phyloP scores from a whole-genome alignment of 2,113 vertebrate species.

The Phrynosoma platyrhinos region DNA sequence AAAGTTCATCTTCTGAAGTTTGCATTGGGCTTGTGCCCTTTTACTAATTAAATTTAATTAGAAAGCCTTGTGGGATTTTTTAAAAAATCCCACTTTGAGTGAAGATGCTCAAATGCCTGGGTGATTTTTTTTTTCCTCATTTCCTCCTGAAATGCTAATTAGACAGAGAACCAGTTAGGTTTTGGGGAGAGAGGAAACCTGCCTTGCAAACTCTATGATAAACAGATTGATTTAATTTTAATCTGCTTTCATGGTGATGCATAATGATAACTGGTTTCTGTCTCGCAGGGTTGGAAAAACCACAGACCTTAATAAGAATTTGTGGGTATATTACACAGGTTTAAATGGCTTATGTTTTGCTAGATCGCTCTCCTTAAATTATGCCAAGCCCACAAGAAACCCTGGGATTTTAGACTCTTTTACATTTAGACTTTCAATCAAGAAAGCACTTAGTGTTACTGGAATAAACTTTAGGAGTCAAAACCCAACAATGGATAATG shows the following conservation, averaged over 20 bases:
- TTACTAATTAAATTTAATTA: slow-evolving; percentile 71
- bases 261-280: slow-evolving; percentile 75
- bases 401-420: slow-evolving; percentile 67
- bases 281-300: slow-evolving; percentile 72
- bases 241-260: slow-evolving; percentile 78
- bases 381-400: slow-evolving; percentile 60
- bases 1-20: slow-evolving; percentile 29
- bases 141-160: slow-evolving; percentile 76
- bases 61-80: slow-evolving; percentile 62
- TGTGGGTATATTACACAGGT: slow-evolving; percentile 75
- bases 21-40: slow-evolving; percentile 56
- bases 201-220: slow-evolving; percentile 72
- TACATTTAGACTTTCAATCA: slow-evolving; percentile 69
- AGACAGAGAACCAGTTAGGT: slow-evolving; percentile 67
- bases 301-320: slow-evolving; percentile 74
- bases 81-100: slow-evolving; percentile 65
- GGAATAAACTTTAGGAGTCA: slow-evolving; percentile 19
- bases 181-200: slow-evolving; percentile 54
- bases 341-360: slow-evolving; percentile 76
- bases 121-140: slow-evolving; percentile 8
- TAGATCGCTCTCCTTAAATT: slow-evolving; percentile 71
- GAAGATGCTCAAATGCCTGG: slow-evolving; percentile 45
- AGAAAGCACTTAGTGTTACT: slow-evolving; percentile 58
- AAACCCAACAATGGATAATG: no score
- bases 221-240: slow-evolving; percentile 84